Evolutionary conservation across 2,888 invertebrate genomes (phyloP), one percentile per base, ranked within the genome.

Genomic region (Lymantria dispar): DNA sequence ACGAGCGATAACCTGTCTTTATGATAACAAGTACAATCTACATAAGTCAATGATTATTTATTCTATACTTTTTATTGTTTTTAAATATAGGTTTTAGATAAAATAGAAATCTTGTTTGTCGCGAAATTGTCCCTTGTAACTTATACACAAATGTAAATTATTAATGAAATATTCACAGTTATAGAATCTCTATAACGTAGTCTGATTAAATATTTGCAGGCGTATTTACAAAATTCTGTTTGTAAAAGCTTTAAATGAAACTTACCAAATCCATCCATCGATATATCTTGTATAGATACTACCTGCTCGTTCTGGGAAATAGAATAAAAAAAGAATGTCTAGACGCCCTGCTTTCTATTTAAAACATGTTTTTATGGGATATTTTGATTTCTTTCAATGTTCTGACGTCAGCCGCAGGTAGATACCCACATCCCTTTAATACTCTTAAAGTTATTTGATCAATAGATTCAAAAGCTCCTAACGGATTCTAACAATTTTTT

Each of bases 281-380:
- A 47, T 51, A 64, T 10, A 33, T 33, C 8, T 74, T 72, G 68
- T 71, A 71, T 65, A 76, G 67, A 80, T 67, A 78, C 76, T 90
- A 90, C 90, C 90, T 90, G 90, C 80, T 48, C 68, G 48, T 86
- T 84, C 84, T 79, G 77, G 69, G 84, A 87, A 85, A 58, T 68
- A 71, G 82, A 81, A 22, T n/a, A 85, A 83, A 82, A 85, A 85
- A 85, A 74, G 62, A 72, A 77, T 64, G 86, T 89, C 90, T 90
- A 90, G 90, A 89, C 88, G 83, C 83, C 87, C 88, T 90, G 87
- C 79, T 80, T 83, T 85, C 83, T 85, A 83, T 81, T 80, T 74
- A 73, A 80, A 82, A 76, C 63, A 61, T 67, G 80, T 86, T 42
- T 89, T 88, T 88, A 80, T 82, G 71, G 68, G 76, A 78, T 73